Conservation (phyloP, 2,797 vertebrate species). For the Darevskia mixta region DNA sequence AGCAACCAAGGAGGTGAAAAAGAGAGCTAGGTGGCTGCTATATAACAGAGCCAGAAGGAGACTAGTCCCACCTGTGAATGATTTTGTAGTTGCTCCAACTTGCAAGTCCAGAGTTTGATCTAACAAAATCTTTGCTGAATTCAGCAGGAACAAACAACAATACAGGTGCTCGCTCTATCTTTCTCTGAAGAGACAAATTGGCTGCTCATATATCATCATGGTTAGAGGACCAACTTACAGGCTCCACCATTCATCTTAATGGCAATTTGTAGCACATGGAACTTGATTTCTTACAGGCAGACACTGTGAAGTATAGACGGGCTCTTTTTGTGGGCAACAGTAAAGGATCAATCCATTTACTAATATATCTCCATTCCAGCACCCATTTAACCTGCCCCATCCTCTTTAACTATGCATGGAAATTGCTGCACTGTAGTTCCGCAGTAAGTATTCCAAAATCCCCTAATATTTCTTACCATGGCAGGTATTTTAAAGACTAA, state of each 20-base stretch:
- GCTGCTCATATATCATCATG: rapidly evolving
- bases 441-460: constrained; percentile 61
- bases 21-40: constrained; percentile 76
- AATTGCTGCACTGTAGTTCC: constrained; percentile 36
- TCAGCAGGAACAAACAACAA: not conserved
- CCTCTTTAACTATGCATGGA: constrained; percentile 29
- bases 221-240: constrained; percentile 29
- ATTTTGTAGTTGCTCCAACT: constrained; percentile 65
- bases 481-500: constrained; percentile 64
- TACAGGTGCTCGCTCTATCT: not conserved
- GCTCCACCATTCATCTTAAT: not conserved
- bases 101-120: constrained; percentile 31
- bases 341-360: constrained; percentile 43
- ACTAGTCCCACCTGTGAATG: constrained; percentile 66
- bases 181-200: not conserved
- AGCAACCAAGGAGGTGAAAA: constrained; percentile 72
- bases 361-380: not conserved
- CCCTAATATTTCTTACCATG: constrained; percentile 63
- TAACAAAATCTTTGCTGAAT: rapidly evolving
- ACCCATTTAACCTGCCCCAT: constrained; percentile 8
- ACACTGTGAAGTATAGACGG: not conserved
- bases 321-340: constrained; percentile 6
- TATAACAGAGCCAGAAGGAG: constrained; percentile 69
- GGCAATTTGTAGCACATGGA: constrained; percentile 4
- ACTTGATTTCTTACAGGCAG: constrained; percentile 42